Evolutionary conservation across 2,113 vertebrate species (phyloP), one percentile per base, ranked within the genome.

Genomic region (Marmota monax): DNA sequence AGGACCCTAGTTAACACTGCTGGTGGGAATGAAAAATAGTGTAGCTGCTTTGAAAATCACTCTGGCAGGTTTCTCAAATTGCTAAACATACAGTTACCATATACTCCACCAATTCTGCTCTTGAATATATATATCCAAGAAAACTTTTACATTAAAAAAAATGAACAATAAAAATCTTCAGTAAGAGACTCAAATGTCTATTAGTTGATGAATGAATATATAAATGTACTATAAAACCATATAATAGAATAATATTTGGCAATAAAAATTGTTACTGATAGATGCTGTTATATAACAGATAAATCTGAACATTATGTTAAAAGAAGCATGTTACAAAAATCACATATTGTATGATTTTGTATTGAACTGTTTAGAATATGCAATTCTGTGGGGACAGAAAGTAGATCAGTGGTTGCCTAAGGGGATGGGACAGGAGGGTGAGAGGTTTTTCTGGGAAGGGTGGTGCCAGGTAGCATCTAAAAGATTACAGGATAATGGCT

Each of bases 201-300:
- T n/a, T 32, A 56, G 65, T 25, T 84, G 56, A 94, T 42, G 78
- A 88, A 56, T 13, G 58, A 74, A 61, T 48, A 88, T 53, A 88
- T 37, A 83, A 94, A 78, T 72, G 63, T 72, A 34, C 16, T n/a
- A n/a, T 74, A 86, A 53, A 83, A 11, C 48, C n/a, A 79, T 20
- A 76, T 7, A 78, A 45, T 17, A 39, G 14, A 86, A 37, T 74
- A 82, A 37, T 80, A 82, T 77, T 77, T 70, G 70, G 23, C 25
- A 65, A 78, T 78, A 73, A 78, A 91, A 90, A 80, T 70, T 45
- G 45, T 45, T 78, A 88, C 77, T 70, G 63, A 83, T 27, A 74
- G 27, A 56, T 95, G 18, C 34, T 61, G 17, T 37, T 77, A 61
- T 48, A 45, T 45, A 45, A 45, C 7, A 80, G 72, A 70, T 42